Evolutionary conservation across 2,888 invertebrate genomes (phyloP).

Genomic region (Phymatocera aterrima): DNA sequence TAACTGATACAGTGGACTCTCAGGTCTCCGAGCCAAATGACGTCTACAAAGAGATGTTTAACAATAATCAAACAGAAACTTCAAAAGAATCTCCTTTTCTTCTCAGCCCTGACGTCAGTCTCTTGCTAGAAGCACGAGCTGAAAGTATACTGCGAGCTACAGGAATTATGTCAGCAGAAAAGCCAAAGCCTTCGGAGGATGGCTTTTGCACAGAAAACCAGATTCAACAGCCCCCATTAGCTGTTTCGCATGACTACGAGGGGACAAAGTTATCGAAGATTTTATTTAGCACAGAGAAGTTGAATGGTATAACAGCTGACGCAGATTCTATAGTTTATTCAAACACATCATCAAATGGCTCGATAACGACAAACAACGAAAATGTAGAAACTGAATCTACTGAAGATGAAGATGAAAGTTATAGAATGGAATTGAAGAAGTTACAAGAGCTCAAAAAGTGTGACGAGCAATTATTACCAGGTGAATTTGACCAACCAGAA

Average conservation of each 20-base stretch:
- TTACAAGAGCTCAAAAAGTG: conserved; percentile 67
- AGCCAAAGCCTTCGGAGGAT: not conserved
- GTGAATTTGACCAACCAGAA: conserved; percentile 51
- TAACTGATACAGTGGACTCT: conserved; percentile 40
- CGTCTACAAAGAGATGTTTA: conserved; percentile 38
- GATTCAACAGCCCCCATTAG: not conserved
- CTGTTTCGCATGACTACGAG: not conserved
- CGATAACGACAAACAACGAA: conserved; percentile 46
- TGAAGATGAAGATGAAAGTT: conserved; percentile 70
- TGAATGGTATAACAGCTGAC: not conserved
- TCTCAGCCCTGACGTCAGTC: conserved; percentile 63
- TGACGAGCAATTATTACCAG: conserved; percentile 63
- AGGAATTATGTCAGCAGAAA: not conserved
- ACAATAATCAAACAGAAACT: conserved; percentile 57
- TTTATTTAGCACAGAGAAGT: not conserved
- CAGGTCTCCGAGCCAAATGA: not conserved
- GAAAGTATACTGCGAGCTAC: not conserved
- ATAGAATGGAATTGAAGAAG: conserved; percentile 66
- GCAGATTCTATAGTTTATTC: not conserved
- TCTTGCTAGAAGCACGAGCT: conserved; percentile 53
- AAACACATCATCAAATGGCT: not conserved
- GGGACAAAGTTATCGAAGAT: not conserved
- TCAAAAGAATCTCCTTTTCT: conserved; percentile 63
- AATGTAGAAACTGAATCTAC: conserved; percentile 58
- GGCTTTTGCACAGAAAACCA: not conserved